phyloP scores from a whole-genome alignment of 2,888 invertebrate genomes.

The Ormyrus labotus region DNA sequence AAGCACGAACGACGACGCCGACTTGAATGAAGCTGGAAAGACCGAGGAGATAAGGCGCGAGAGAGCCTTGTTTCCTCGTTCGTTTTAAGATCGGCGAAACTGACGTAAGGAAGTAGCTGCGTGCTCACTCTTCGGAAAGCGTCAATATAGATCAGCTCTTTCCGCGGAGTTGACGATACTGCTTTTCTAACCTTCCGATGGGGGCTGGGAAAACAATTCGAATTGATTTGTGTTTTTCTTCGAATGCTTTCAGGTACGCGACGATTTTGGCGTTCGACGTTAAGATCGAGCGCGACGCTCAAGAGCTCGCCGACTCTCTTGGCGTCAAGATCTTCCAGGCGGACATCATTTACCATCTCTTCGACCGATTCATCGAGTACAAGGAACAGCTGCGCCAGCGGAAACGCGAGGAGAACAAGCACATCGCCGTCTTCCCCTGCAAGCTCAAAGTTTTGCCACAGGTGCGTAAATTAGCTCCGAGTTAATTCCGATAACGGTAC shows the following conservation, averaged over 20 bases:
- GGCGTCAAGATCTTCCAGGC: conserved; percentile 98
- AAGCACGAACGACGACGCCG: conserved; percentile 11
- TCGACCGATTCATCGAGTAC: conserved; percentile 96
- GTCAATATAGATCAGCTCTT: not conserved
- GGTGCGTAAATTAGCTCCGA: conserved; percentile 75
- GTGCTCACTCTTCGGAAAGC: not conserved
- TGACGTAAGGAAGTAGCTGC: conserved; percentile 22
- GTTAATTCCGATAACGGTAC: too few species aligned
- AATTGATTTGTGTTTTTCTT: too few species aligned
- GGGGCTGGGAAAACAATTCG: too few species aligned
- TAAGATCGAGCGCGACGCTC: conserved; percentile 97
- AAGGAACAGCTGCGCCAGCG: conserved; percentile 92
- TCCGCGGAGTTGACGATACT: not conserved
- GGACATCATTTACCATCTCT: conserved; percentile 99
- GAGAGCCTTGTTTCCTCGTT: conserved; percentile 8
- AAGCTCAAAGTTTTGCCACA: conserved; percentile 87
- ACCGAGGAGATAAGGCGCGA: not conserved
- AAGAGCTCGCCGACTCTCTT: conserved; percentile 95
- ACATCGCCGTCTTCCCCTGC: conserved; percentile 99
- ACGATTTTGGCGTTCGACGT: conserved; percentile 99
- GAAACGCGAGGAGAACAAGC: conserved; percentile 96
- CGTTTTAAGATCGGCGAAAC: too few species aligned
- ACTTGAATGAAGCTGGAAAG: not conserved
- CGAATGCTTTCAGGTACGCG: conserved; percentile 84
- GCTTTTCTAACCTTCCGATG: too few species aligned